Evolutionary conservation across 2,888 invertebrate genomes (phyloP), one percentile per base, ranked within the genome.

Genomic region (Cylloceria caligata): DNA sequence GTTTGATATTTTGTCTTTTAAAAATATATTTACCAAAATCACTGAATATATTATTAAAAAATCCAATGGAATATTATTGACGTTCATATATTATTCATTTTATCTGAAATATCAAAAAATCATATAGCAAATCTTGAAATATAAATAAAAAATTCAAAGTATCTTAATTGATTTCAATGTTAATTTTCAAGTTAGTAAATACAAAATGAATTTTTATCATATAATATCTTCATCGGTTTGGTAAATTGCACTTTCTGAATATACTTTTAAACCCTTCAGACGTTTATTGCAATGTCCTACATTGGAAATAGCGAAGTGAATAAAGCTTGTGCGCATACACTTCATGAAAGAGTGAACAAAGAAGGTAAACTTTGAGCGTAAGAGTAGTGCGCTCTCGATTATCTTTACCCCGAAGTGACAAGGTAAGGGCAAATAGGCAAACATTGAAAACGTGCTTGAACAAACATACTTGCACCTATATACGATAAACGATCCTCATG

Each of bases 391-490:
- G 52, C 27, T 19, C 36, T 21, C 19, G 34, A 57, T 60, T 34
- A 21, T 42, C 57, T 57, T 45, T 71, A 34, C 71, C 27, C 57
- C 57, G 9, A 27, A 24, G 34, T 45, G 34, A 60, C 42, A 57
- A 24, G 45, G 45, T 6, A 57, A 45, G 36, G 21, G 60, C 30
- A 34, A 30, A 9, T 45, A 72, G 60, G 24, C 16, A 71, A 71
- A 71, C 60, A 19, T 30, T 30, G 30, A 47, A 45, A 57, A 60
- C 30, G 45, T 34, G 19, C 34, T 60, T n/a, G 60, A 47, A 34
- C 72, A 60, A 72, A 45, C 72, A 21, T 34, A 60, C n/a, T 45
- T 45, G 42, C 42, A 42, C 39, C 2, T 57, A 42, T 24, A n/a
- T 16, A 60, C 60, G 7, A 39, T 42, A 30, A 30, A 13, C 57